Base-by-base conservation (phyloP, 2,888 invertebrate species). In the Hypsopygia costalis region DNA sequence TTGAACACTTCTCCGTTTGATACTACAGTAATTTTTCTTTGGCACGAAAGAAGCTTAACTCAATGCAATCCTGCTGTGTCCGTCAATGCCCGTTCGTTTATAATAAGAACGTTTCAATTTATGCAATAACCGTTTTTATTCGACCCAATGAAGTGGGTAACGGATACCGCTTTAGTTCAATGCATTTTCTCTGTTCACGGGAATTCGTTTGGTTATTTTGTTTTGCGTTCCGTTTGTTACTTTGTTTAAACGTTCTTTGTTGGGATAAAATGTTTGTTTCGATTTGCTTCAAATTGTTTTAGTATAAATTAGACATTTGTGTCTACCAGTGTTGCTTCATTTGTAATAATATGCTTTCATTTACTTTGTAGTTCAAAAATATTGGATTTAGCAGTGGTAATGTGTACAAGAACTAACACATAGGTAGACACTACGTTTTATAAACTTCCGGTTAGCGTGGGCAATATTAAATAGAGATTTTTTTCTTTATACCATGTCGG, bases 11-110 rank as follows among this genome's bases (percentile, higher is more conserved):
- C 11, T 36, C 41, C 34, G 40, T 44, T 47, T 45, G 47, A 53
- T 52, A 52, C 52, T 47, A 46, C 40, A 51, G 51, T 52, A 58
- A 55, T 56, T 58, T 61, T 58, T 58, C 53, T 52, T 43, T 45
- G 40, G 44, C 49, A 47, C 53, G 47, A 52, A 56, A 54, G 55
- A 37, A 57, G 59, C 59, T 59, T 59, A 57, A 48, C 48, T 49
- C 48, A 49, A 53, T 57, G 55, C 55, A 53, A 62, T 58, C 54
- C 48, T 30, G 40, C 48, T 30, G 40, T 41, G 47, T 46, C 53
- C 51, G 43, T 46, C 47, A 42, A 39, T 41, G 50, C 43, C 47
- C 50, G 46, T 52, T 53, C 50, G 41, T 49, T 51, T 50, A 56
- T 54, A 55, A 53, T 56, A 60, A 52, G 46, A 47, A 43, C 42